Evolutionary conservation across 2,113 vertebrate species (phyloP).

Genomic region (human (Homo sapiens)): DNA sequence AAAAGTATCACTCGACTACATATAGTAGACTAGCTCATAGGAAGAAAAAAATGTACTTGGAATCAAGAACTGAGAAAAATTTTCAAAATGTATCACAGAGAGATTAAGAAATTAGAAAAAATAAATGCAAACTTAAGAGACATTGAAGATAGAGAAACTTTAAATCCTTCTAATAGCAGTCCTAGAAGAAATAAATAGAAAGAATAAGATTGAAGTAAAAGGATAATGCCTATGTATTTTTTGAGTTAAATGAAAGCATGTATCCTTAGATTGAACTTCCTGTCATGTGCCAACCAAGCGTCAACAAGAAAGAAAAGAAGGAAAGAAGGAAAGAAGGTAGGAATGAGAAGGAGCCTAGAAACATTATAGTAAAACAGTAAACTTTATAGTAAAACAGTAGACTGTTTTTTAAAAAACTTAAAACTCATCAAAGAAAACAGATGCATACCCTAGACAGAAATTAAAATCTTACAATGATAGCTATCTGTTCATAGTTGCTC

Average conservation of each 20-base stretch:
- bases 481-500: neutral
- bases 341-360: neutral
- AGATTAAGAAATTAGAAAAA: neutral
- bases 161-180: neutral
- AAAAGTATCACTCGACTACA: neutral
- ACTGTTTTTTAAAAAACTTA: neutral
- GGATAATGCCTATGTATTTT: neutral
- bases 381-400: neutral
- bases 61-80: neutral
- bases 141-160: neutral
- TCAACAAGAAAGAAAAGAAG: neutral
- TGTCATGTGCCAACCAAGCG: neutral
- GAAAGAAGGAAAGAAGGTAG: rapidly evolving
- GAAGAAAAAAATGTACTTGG: neutral
- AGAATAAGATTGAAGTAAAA: neutral
- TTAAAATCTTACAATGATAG: neutral
- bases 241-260: neutral
- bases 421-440: neutral
- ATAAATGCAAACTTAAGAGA: neutral
- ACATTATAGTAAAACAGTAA: neutral
- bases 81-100: neutral
- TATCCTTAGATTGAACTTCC: neutral
- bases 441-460: neutral
- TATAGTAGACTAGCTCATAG: neutral
- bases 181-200: neutral